Percentiles rank a stretch among this genome's conserved stretches.
Conservation (phyloP, 2,113 vertebrate genomes). For the Xenopus borealis region DNA sequence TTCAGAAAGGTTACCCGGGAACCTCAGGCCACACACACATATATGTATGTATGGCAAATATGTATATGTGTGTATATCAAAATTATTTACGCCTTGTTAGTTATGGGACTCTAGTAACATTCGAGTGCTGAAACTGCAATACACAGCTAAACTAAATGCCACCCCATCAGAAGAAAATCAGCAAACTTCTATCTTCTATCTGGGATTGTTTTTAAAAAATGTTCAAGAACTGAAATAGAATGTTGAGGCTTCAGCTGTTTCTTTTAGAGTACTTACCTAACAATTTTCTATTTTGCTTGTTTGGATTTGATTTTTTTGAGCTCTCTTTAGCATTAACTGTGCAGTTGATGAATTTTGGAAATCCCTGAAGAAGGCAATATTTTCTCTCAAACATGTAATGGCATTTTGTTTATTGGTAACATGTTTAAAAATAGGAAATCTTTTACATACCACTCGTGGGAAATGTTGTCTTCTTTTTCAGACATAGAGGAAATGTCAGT, state of each 20-base stretch:
- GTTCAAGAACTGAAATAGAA: too few species aligned
- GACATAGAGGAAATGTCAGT: constrained; percentile 54
- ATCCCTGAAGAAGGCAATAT: constrained; percentile 73
- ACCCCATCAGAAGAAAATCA: too few species aligned
- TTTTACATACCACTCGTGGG: constrained; percentile 84
- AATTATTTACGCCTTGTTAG: neutral
- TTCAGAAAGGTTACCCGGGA: too few species aligned
- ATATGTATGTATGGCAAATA: too few species aligned
- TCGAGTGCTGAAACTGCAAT: too few species aligned
- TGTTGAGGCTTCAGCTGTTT: too few species aligned
- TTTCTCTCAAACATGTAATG: constrained; percentile 20
- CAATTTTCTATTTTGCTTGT: constrained; percentile 63
- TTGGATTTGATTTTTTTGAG: constrained; percentile 84
- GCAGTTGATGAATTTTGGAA: constrained; percentile 81
- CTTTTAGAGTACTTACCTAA: constrained; percentile 64
- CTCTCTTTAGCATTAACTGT: constrained; percentile 85
- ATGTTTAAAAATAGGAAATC: constrained; percentile 17
- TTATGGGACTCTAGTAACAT: too few species aligned
- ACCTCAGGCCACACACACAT: too few species aligned
- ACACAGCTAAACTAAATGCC: too few species aligned
- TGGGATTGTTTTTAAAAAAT: too few species aligned
- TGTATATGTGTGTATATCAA: too few species aligned
- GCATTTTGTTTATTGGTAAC: neutral
- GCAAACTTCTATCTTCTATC: too few species aligned
- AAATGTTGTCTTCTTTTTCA: constrained; percentile 80